phyloP scores from a whole-genome alignment of 2,888 invertebrate genomes.

The Xanthorhoe designata region DNA sequence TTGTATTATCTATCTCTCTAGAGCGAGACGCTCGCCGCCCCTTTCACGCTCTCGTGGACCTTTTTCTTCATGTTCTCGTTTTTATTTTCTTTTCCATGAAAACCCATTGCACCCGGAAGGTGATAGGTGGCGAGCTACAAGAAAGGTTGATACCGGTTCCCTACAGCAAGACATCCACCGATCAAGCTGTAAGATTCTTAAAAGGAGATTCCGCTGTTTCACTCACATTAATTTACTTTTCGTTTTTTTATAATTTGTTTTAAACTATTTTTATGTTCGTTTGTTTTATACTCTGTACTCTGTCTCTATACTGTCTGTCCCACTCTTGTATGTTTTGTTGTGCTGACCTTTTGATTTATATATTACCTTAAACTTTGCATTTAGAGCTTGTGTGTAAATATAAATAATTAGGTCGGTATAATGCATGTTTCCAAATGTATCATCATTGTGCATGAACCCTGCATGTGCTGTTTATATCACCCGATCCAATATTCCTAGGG shows the following conservation, averaged over 20 bases:
- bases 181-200: conserved; percentile 98
- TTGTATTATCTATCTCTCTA: conserved; percentile 44
- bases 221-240: conserved; percentile 70
- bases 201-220: conserved; percentile 65
- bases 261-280: conserved; percentile 52
- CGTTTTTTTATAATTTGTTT: conserved; percentile 69
- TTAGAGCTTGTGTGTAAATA: conserved; percentile 26
- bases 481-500: conserved; percentile 33
- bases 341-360: conserved; percentile 68
- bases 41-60: conserved; percentile 61
- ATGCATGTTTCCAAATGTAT: conserved; percentile 63
- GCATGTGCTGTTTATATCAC: conserved; percentile 67
- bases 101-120: conserved; percentile 96
- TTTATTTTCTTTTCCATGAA: conserved; percentile 90
- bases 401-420: conserved; percentile 64
- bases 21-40: conserved; percentile 44
- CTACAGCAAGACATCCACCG: conserved; percentile 99
- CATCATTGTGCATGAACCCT: conserved; percentile 62
- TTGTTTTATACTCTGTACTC: conserved; percentile 73
- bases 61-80: conserved; percentile 83
- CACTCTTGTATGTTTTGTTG: conserved; percentile 63
- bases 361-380: conserved; percentile 41
- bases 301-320: conserved; percentile 70
- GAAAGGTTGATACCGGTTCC: conserved; percentile 99
- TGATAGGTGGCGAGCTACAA: conserved; percentile 99